phyloP scores from a whole-genome alignment of 2,797 vertebrate genomes.

The Phataginus tetradactyla region DNA sequence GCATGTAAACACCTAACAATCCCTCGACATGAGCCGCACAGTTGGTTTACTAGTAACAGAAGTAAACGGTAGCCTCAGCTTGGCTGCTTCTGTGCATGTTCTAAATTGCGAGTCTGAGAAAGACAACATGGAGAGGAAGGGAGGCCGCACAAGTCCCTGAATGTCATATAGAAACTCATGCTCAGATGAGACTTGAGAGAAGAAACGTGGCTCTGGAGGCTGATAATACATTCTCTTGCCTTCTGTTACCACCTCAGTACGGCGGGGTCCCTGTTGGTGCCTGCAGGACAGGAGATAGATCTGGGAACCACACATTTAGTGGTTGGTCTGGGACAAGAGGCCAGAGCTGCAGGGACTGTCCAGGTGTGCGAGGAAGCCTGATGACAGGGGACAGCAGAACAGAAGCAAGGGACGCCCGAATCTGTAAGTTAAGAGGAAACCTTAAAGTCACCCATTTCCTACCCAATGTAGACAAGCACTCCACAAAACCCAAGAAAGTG shows the following conservation, averaged over 20 bases:
- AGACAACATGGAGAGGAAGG: background rate
- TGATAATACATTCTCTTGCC: background rate
- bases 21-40: background rate
- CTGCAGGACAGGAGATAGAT: background rate
- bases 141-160: background rate
- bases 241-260: background rate
- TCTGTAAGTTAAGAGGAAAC: background rate
- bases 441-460: background rate
- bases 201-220: background rate
- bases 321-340: background rate
- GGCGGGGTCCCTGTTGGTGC: background rate
- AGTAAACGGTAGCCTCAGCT: slow-evolving; percentile 43
- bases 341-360: background rate
- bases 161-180: background rate
- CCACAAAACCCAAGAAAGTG: background rate
- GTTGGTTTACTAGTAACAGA: slow-evolving; percentile 56
- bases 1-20: slow-evolving; percentile 22
- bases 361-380: background rate
- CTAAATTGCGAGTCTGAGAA: background rate
- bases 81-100: background rate
- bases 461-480: background rate
- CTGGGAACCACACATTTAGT: background rate
- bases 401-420: background rate
- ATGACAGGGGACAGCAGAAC: background rate
- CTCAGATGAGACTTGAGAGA: background rate